Conservation (phyloP, 2,797 vertebrate species). For the Knipowitschia caucasica region DNA sequence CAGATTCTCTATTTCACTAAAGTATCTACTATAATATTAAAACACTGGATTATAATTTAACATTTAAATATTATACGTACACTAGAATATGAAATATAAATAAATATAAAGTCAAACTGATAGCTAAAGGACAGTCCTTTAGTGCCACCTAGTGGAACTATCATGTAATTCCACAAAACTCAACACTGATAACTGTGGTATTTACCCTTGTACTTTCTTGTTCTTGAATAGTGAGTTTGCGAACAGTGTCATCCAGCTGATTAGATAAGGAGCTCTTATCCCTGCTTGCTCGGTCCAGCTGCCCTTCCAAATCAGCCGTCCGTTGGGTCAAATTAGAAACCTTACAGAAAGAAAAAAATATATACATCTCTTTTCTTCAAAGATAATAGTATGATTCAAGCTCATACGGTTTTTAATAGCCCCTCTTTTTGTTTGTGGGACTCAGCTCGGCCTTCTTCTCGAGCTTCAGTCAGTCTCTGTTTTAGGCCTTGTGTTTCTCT, state of each 20-base stretch:
- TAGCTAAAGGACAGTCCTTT: constrained; percentile 30
- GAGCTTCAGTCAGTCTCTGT: constrained; percentile 76
- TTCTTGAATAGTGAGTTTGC: constrained; percentile 76
- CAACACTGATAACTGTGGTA: neutral
- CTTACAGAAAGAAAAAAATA: constrained; percentile 54
- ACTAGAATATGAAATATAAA: no score
- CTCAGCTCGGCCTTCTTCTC: constrained; percentile 74
- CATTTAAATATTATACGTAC: no score
- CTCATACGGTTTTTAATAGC: constrained; percentile 72
- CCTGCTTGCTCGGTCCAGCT: constrained; percentile 77
- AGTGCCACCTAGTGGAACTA: constrained; percentile 62
- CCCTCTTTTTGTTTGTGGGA: constrained; percentile 79
- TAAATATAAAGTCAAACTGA: no score
- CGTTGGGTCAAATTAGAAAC: constrained; percentile 78
- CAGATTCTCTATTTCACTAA: neutral
- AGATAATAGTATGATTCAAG: neutral
- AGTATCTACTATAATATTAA: neutral
- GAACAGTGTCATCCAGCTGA: constrained; percentile 82
- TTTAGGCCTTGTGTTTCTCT: constrained; percentile 76
- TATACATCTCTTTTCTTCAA: neutral
- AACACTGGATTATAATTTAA: no score
- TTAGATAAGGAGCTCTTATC: constrained; percentile 79
- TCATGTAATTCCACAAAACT: neutral
- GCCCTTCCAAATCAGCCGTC: constrained; percentile 78
- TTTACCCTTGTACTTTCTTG: constrained; percentile 81